phyloP scores from a whole-genome alignment of 2,113 vertebrate genomes.

The Jaculus jaculus region DNA sequence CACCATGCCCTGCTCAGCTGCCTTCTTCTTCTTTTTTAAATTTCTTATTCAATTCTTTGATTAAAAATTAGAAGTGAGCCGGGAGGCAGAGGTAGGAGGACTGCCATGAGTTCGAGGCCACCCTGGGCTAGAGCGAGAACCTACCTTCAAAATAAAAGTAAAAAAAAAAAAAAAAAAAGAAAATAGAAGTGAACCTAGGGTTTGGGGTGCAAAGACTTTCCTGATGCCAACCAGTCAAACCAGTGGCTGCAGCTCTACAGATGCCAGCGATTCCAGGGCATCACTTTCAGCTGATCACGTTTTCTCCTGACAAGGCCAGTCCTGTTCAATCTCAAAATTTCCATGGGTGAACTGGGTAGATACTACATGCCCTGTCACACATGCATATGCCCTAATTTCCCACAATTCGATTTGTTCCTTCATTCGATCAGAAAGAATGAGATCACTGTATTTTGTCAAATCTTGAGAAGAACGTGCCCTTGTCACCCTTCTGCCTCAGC shows the following conservation, averaged over 20 bases:
- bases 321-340: constrained; percentile 33
- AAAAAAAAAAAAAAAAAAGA: too few species aligned
- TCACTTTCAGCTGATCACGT: neutral
- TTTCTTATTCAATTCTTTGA: too few species aligned
- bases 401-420: neutral
- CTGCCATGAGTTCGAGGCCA: too few species aligned
- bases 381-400: neutral
- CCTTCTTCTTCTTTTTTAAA: too few species aligned
- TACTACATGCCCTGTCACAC: neutral
- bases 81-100: too few species aligned
- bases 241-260: neutral
- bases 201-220: too few species aligned
- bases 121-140: too few species aligned
- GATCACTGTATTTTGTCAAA: neutral
- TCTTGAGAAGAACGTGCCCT: constrained; percentile 1
- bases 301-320: neutral
- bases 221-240: neutral
- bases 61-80: too few species aligned
- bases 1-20: too few species aligned
- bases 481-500: neutral
- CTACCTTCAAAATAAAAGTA: too few species aligned
- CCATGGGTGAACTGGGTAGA: constrained; percentile 16
- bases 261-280: neutral
- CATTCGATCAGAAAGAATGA: neutral
- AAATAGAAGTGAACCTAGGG: too few species aligned